A percentile compares a stretch with the other conserved stretches of the same genome.
Conservation (phyloP, 2,113 vertebrate genomes). For the Narcine bancroftii region DNA sequence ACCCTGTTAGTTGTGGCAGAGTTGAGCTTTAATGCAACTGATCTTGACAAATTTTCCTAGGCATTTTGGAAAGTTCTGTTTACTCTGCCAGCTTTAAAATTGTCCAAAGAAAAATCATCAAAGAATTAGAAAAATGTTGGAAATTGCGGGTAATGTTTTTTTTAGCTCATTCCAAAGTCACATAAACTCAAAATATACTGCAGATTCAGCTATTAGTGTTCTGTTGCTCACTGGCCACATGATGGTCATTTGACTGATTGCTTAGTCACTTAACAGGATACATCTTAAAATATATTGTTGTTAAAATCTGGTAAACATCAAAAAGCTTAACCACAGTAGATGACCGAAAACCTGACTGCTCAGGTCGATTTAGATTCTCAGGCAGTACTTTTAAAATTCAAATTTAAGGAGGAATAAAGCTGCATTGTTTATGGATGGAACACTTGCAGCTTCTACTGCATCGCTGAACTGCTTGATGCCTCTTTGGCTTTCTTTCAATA, state of each 20-base stretch:
- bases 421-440: too few species aligned
- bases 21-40: not conserved
- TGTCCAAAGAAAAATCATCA: not conserved
- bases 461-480: too few species aligned
- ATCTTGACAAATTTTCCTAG: not conserved
- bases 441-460: too few species aligned
- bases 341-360: too few species aligned
- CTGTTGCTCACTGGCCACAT: constrained; percentile 11
- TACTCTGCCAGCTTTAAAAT: not conserved
- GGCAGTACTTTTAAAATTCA: too few species aligned
- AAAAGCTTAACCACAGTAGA: not conserved
- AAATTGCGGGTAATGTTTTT: not conserved
- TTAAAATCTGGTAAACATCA: not conserved
- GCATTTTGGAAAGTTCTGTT: not conserved
- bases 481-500: too few species aligned
- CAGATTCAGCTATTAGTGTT: not conserved
- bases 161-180: not conserved
- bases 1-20: not conserved
- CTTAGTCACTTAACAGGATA: too few species aligned
- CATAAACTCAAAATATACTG: not conserved
- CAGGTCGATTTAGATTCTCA: too few species aligned
- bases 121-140: not conserved
- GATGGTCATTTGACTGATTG: not conserved
- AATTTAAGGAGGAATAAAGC: too few species aligned
- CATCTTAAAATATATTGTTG: not conserved